Evolutionary conservation across 2,113 vertebrate species (phyloP).

Genomic region (Calyptomena viridis): DNA sequence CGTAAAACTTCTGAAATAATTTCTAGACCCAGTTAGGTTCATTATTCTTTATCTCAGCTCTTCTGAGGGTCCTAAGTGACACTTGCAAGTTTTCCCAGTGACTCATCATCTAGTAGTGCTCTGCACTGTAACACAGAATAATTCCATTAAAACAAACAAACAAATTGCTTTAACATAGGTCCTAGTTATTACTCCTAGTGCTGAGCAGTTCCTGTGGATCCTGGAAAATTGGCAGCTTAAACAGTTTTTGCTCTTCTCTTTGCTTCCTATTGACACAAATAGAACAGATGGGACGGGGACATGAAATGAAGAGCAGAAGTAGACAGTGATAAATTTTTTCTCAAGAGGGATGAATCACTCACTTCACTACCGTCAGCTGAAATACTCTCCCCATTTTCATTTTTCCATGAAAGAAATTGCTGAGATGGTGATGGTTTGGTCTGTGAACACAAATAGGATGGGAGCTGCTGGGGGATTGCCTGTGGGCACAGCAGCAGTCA

Average conservation of each 20-base stretch:
- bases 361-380: slow-evolving; percentile 27
- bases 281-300: slow-evolving; percentile 45
- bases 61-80: neutral
- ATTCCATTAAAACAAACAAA: neutral
- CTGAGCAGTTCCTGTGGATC: neutral
- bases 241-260: neutral
- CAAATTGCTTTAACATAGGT: neutral
- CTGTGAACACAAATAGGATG: neutral
- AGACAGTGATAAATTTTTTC: slow-evolving; percentile 34
- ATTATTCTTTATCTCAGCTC: neutral
- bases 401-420: slow-evolving; percentile 33
- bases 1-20: neutral
- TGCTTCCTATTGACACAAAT: slow-evolving; percentile 24
- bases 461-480: neutral
- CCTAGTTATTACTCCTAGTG: neutral
- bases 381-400: neutral
- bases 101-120: neutral
- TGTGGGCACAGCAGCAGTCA: neutral
- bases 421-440: neutral
- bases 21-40: neutral
- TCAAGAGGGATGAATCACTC: slow-evolving; percentile 47
- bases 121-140: neutral
- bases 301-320: slow-evolving; percentile 33
- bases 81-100: neutral
- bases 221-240: neutral